These are phyloP conservation scores for Anisognathus igniventris DNA, from an alignment of 2,797 vertebrate species.

Conservation along the genomic window DNA sequence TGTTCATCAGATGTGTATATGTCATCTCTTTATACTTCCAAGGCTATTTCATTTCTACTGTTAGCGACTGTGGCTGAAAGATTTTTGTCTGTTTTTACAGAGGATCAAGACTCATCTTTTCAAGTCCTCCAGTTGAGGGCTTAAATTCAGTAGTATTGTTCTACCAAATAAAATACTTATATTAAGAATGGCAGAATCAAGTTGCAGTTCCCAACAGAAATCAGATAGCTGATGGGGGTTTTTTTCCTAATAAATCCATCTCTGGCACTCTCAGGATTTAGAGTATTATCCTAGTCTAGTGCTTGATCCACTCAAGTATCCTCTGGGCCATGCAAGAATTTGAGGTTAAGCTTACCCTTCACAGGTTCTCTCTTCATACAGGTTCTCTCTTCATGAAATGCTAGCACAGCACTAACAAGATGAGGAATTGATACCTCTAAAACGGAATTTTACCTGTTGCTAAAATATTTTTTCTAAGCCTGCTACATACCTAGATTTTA, in stretches of 20 bases:
- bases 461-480: neutral
- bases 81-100: neutral
- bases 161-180: neutral
- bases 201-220: neutral
- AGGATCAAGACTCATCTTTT: neutral
- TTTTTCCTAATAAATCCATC: neutral
- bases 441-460: neutral
- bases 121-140: neutral
- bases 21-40: neutral
- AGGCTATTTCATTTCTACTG: neutral
- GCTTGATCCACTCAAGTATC: neutral
- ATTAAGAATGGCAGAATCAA: neutral
- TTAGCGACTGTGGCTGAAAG: neutral
- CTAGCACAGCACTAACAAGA: neutral
- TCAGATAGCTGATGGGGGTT: fast-evolving
- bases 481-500: neutral
- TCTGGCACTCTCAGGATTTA: neutral
- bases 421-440: neutral
- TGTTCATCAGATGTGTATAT: neutral
- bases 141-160: neutral
- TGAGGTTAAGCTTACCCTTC: neutral
- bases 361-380: neutral
- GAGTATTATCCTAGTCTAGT: neutral
- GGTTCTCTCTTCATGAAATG: neutral
- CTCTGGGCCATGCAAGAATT: neutral